These are phyloP conservation scores for Dryadula phaetusa DNA, from an alignment of 2,888 invertebrate species.

Conservation along the genomic window DNA sequence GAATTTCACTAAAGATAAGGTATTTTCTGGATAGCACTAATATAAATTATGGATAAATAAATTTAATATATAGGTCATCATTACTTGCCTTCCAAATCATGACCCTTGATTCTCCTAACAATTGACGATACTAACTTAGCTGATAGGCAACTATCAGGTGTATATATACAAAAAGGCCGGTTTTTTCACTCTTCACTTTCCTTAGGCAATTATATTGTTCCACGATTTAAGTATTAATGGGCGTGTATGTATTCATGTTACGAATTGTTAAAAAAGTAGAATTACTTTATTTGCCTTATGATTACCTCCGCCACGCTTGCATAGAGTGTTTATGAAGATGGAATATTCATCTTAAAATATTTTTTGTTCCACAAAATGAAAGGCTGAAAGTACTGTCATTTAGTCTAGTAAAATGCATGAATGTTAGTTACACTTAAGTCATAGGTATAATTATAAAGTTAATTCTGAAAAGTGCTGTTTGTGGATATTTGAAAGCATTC, in stretches of 20 bases:
- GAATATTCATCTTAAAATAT: neutral
- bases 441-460: no score
- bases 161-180: slow-evolving; percentile 47
- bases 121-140: slow-evolving; percentile 41
- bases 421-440: no score
- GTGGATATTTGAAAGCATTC: no score
- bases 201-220: slow-evolving; percentile 47
- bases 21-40: neutral
- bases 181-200: slow-evolving; percentile 46
- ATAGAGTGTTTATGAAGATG: neutral
- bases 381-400: no score
- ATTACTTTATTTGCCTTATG: slow-evolving; percentile 29
- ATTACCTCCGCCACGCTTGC: slow-evolving; percentile 24
- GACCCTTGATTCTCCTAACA: slow-evolving; percentile 39
- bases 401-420: no score
- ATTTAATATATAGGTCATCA: slow-evolving; percentile 32
- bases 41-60: no score
- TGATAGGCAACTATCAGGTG: slow-evolving; percentile 44
- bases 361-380: no score
- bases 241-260: slow-evolving; percentile 43
- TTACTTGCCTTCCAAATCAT: slow-evolving; percentile 49
- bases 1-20: neutral
- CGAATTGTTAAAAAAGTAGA: slow-evolving; percentile 45
- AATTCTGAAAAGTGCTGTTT: no score
- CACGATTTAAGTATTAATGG: slow-evolving; percentile 43